Conservation (phyloP, 2,113 vertebrate species). For the Platichthys stellatus region DNA sequence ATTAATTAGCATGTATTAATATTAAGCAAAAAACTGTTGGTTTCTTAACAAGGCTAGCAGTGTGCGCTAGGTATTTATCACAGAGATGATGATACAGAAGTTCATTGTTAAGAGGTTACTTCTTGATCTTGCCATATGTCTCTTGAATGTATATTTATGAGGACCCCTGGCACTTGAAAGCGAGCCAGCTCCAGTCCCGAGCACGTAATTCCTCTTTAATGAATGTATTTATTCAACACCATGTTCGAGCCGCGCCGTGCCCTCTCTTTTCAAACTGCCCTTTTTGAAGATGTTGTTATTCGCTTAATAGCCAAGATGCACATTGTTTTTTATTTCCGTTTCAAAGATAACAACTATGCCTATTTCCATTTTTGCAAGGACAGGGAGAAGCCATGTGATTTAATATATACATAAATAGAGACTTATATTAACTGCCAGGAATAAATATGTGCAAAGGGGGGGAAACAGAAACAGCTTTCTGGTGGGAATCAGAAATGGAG, state of each 20-base stretch:
- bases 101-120: conserved; percentile 80
- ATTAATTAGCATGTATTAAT: conserved; percentile 82
- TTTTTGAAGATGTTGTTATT: conserved; percentile 74
- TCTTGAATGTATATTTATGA: conserved; percentile 84
- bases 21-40: conserved; percentile 62
- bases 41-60: conserved; percentile 62
- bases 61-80: conserved; percentile 66
- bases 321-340: conserved; percentile 57
- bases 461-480: conserved; percentile 59
- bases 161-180: conserved; percentile 77
- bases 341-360: conserved; percentile 53
- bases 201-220: conserved; percentile 77
- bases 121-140: conserved; percentile 78
- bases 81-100: conserved; percentile 73
- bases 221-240: conserved; percentile 83
- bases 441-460: conserved; percentile 67
- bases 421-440: conserved; percentile 64
- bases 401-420: conserved; percentile 66
- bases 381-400: conserved; percentile 56
- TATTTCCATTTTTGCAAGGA: conserved; percentile 69
- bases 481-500: conserved; percentile 74
- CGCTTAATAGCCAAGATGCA: conserved; percentile 65
- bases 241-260: conserved; percentile 69
- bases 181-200: conserved; percentile 65
- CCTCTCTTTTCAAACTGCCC: conserved; percentile 74